phyloP scores from a whole-genome alignment of 2,113 vertebrate genomes.

The Amblyornis subalaris region DNA sequence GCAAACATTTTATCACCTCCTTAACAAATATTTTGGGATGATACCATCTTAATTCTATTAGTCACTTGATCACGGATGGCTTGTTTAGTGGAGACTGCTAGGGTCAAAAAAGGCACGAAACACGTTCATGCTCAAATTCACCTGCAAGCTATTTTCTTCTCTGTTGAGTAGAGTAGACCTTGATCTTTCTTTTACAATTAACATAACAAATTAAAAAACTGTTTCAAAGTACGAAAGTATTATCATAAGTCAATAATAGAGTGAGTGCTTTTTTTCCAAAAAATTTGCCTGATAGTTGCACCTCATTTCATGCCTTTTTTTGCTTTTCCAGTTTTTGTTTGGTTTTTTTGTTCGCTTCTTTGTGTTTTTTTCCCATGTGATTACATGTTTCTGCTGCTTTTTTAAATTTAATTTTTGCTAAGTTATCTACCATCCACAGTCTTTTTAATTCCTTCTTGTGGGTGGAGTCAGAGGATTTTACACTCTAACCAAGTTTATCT shows the following conservation, averaged over 20 bases:
- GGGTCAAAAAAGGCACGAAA: background rate
- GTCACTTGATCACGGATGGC: background rate
- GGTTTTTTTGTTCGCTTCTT: background rate
- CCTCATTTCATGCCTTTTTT: fast-evolving
- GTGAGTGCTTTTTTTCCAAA: background rate
- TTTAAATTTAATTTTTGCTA: background rate
- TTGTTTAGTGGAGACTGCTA: background rate
- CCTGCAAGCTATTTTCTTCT: background rate
- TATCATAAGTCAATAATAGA: background rate
- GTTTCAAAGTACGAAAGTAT: background rate
- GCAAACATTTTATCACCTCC: background rate
- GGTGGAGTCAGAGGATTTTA: background rate
- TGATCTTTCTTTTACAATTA: background rate
- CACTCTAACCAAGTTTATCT: background rate
- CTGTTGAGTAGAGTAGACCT: background rate
- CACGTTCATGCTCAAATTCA: background rate
- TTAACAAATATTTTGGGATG: background rate
- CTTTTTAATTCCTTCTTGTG: background rate
- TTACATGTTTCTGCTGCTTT: background rate
- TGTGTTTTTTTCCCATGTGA: background rate
- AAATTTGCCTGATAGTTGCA: background rate
- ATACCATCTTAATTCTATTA: background rate
- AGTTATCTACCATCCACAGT: background rate
- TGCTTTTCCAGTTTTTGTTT: fast-evolving
- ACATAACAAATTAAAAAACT: background rate